Conservation (phyloP, 1,140 invertebrate genomes). For the Drosophila pectinifera region DNA sequence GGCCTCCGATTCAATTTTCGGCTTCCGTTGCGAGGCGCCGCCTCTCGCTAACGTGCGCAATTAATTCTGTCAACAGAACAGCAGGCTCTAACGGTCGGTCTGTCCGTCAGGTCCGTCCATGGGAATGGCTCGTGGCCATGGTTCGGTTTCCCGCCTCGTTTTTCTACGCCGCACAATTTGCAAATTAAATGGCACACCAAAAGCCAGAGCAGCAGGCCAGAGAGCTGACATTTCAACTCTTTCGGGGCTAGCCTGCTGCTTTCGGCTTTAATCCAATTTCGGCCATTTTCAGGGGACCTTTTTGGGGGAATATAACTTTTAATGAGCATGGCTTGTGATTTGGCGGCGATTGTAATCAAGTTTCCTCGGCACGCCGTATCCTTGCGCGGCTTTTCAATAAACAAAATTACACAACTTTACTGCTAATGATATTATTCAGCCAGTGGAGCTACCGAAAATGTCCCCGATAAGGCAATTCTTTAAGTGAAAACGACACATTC, state of each 20-base stretch:
- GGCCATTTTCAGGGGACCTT: conserved; percentile 17
- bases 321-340: conserved; percentile 49
- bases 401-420: conserved; percentile 46
- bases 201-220: neutral
- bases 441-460: neutral
- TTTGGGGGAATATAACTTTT: conserved; percentile 33
- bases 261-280: conserved; percentile 48
- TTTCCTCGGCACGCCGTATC: conserved; percentile 15
- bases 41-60: conserved; percentile 63
- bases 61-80: conserved; percentile 71
- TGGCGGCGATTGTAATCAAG: conserved; percentile 42
- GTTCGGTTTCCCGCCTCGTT: no score
- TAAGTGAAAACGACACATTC: conserved; percentile 47
- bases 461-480: conserved; percentile 34
- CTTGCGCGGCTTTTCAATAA: conserved; percentile 37
- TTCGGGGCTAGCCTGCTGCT: no score
- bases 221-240: conserved; percentile 47
- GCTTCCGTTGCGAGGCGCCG: conserved; percentile 18
- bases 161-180: conserved; percentile 42
- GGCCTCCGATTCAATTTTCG: conserved; percentile 63
- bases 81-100: conserved; percentile 32
- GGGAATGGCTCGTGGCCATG: conserved; percentile 42
- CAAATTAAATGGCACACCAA: conserved; percentile 48
- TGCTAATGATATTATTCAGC: conserved; percentile 47
- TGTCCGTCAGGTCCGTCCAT: neutral